Percentiles rank a stretch among this genome's conserved stretches.
Conservation (phyloP, 2,113 vertebrate genomes). For the Rhinolophus ferrumequinum region DNA sequence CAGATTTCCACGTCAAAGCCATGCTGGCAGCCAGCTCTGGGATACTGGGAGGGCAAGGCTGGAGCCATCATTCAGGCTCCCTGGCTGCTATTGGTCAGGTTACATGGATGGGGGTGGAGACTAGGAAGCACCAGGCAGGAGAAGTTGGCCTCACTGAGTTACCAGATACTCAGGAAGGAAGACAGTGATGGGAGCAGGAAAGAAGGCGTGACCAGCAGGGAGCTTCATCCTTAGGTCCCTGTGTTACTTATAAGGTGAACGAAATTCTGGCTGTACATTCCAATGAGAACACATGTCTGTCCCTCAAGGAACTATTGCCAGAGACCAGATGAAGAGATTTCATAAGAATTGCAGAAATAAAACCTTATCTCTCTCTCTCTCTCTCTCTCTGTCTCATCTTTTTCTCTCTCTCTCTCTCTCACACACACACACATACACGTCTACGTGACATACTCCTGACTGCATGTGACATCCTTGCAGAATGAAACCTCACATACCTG, state of each 20-base stretch:
- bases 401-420: too few species aligned
- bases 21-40: background rate
- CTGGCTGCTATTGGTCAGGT: background rate
- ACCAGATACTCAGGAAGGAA: background rate
- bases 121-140: background rate
- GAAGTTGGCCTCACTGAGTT: background rate
- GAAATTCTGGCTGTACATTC: background rate
- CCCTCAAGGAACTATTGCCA: background rate
- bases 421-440: background rate
- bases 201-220: background rate
- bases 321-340: background rate
- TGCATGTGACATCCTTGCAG: background rate
- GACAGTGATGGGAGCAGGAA: background rate
- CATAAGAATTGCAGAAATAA: background rate
- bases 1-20: background rate
- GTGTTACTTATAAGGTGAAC: background rate
- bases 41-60: background rate
- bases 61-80: background rate
- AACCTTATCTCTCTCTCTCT: background rate
- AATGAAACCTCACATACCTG: background rate
- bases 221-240: too few species aligned
- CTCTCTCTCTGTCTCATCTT: too few species aligned
- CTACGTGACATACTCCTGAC: background rate
- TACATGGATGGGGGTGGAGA: background rate
- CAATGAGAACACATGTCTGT: background rate